Evolutionary conservation across 2,113 vertebrate species (phyloP).

Genomic region (Chauna torquata): DNA sequence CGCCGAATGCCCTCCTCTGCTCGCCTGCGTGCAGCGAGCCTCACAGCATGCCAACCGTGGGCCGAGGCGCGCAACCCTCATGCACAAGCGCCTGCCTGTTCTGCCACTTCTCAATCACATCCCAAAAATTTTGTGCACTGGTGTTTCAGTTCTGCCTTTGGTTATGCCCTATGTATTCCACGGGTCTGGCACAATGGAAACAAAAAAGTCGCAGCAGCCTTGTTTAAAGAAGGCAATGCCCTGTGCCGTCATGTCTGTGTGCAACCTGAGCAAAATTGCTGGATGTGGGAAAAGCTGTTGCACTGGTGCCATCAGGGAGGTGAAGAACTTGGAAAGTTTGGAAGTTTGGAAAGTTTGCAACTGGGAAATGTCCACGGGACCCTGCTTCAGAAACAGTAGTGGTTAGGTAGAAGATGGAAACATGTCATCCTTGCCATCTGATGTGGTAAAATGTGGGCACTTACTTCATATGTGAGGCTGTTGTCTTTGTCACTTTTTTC

Average conservation of each 20-base stretch:
- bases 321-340: background rate
- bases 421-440: background rate
- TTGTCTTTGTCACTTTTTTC: background rate
- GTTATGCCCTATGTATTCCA: background rate
- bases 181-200: background rate
- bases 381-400: background rate
- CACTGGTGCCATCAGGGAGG: accelerated
- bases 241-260: background rate
- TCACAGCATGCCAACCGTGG: background rate
- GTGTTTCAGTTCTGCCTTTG: background rate
- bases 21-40: background rate
- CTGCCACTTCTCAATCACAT: background rate
- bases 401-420: background rate
- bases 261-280: background rate
- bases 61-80: background rate
- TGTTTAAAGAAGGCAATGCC: background rate
- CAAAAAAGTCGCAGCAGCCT: accelerated
- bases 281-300: background rate
- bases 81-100: conserved; percentile 25
- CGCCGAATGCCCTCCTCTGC: background rate
- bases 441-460: background rate
- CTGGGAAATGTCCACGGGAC: background rate
- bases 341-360: background rate
- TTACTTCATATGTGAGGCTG: background rate
- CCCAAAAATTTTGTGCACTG: background rate